Evolutionary conservation across 2,113 vertebrate species (phyloP).

Genomic region (Entomyzon cyanotis): DNA sequence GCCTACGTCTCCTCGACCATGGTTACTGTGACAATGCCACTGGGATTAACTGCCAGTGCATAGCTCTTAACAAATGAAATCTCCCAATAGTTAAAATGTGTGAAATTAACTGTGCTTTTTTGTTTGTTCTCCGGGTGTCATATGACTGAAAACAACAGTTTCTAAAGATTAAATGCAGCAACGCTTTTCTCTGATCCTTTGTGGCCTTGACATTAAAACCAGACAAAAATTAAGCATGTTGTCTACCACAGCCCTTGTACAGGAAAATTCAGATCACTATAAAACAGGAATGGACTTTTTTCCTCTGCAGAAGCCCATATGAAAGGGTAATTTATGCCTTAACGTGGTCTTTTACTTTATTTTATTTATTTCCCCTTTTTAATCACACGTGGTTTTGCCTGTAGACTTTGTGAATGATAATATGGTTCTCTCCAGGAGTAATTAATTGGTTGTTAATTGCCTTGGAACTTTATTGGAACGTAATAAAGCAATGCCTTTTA

Average conservation of each 20-base stretch:
- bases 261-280: neutral
- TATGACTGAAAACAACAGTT: neutral
- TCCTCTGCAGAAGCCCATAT: neutral
- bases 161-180: neutral
- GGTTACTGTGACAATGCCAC: neutral
- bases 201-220: constrained; percentile 4
- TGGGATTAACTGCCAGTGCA: neutral
- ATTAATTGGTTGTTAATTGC: neutral
- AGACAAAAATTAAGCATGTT: neutral
- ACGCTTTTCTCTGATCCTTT: neutral
- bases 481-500: neutral
- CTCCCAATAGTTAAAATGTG: neutral
- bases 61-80: neutral
- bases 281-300: neutral
- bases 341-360: neutral
- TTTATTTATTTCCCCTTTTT: neutral
- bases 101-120: constrained; percentile 26
- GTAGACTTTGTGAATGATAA: neutral
- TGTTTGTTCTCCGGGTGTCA: neutral
- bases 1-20: neutral
- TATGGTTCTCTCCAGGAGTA: neutral
- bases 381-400: neutral
- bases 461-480: neutral
- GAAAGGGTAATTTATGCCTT: neutral
- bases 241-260: neutral